Percentiles rank a stretch among this genome's conserved stretches.
phyloP scores from a whole-genome alignment of 35 echinoderm and acorn worm species.

The Ptychodera flava region DNA sequence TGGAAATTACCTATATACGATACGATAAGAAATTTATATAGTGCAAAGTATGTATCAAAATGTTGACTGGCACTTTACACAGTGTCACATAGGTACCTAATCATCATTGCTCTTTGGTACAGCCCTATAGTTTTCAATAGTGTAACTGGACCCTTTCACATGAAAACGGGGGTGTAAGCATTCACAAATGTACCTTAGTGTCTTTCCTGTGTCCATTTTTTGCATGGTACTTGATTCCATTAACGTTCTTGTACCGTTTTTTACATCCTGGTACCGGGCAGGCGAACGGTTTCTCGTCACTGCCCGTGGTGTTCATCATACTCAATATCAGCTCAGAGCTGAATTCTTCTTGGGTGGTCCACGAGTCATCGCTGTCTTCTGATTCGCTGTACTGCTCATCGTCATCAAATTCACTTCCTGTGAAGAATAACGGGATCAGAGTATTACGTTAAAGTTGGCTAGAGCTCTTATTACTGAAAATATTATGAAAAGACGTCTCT shows the following conservation, averaged over 20 bases:
- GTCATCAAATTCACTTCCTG: constrained; percentile 74
- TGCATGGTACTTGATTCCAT: constrained; percentile 98
- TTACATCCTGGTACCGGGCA: constrained; percentile 97
- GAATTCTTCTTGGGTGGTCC: constrained; percentile 76
- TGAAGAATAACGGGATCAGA: neutral
- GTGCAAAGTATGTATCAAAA: no score
- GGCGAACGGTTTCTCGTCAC: constrained; percentile 74
- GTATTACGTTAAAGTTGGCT: no score
- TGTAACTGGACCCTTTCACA: no score
- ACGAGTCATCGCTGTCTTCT: constrained; percentile 82
- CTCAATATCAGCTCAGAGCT: constrained; percentile 74
- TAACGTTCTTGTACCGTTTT: constrained; percentile 97
- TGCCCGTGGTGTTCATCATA: constrained; percentile 43
- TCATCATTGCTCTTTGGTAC: no score
- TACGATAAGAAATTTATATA: no score
- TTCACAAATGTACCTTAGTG: constrained; percentile 21
- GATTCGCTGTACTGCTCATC: constrained; percentile 65
- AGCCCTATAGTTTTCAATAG: no score
- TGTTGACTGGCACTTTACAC: no score
- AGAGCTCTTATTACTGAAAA: no score
- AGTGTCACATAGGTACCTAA: no score
- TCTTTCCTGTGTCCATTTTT: constrained; percentile 96
- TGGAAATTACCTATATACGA: no score
- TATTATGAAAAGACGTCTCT: no score
- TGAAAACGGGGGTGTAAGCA: no score